phyloP scores from a whole-genome alignment of 2,888 invertebrate species.

The Synergus itoensis region DNA sequence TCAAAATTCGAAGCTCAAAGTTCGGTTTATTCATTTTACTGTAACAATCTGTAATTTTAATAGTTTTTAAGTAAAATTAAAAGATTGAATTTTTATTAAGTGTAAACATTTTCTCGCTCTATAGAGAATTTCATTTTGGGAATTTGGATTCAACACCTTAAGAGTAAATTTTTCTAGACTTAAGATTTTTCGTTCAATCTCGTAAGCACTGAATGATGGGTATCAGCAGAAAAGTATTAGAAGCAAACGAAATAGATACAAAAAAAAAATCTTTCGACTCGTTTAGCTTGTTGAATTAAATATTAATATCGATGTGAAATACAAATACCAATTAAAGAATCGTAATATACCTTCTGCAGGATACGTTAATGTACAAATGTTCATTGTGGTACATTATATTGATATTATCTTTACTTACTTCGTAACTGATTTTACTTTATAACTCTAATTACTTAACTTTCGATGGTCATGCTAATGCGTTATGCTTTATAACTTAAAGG shows the following conservation, averaged over 20 bases:
- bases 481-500: slow-evolving; percentile 28
- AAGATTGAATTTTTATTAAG: no score
- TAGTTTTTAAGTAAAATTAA: no score
- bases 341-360: slow-evolving; percentile 38
- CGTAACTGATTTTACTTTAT: slow-evolving; percentile 58
- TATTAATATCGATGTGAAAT: slow-evolving; percentile 47
- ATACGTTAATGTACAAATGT: slow-evolving; percentile 68
- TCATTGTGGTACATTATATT: slow-evolving; percentile 70
- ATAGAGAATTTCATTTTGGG: no score
- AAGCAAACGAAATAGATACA: background rate
- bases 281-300: slow-evolving; percentile 47
- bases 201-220: no score
- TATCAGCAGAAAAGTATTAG: background rate
- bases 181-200: background rate
- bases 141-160: no score
- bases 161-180: background rate
- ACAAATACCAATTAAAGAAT: slow-evolving; percentile 41
- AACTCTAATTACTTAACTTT: slow-evolving; percentile 64
- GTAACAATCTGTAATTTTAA: no score
- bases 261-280: slow-evolving; percentile 31
- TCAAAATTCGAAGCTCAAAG: no score
- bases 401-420: slow-evolving; percentile 60
- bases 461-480: slow-evolving; percentile 60
- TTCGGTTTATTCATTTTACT: no score
- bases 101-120: no score